Evolutionary conservation across 1,140 invertebrate genomes (phyloP), one percentile per base, ranked within the genome.

Genomic region (Ctenoplectra terminalis): DNA sequence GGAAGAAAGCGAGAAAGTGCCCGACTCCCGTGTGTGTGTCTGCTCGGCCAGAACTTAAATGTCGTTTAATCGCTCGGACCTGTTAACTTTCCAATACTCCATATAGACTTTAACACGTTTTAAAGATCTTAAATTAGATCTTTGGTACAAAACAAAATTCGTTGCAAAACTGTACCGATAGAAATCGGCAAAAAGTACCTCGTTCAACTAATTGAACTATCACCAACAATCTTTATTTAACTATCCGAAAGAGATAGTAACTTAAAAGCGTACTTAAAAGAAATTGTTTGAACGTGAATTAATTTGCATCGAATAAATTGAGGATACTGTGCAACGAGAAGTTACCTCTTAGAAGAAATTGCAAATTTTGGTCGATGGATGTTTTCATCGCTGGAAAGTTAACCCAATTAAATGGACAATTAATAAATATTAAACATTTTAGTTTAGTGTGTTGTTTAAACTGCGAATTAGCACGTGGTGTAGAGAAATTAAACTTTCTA

Each of bases 1-100:
- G 75, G 83, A 90, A 90, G 90, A 91, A 91, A 91, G 88, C 76
- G 89, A 90, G 89, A 90, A 91, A 91, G 90, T 90, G 61, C 34
- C 63, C 61, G 74, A 26, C n/a, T 15, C 46, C 48, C 50, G 31
- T 43, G 46, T 75, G 61, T 70, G 61, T 77, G 69, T 69, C 72
- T 31, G 77, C 26, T 67, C 52, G 48, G 46, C 5, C 80, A 76
- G 61, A 83, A 87, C 69, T 79, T 84, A 76, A 84, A 86, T 78
- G 70, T 87, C 73, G 73, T 29, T 86, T 80, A 80, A 86, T 87
- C 67, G 66, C 13, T 23, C 82, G 13, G 69, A 40, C 50, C 46
- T 82, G 72, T 50, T 70, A 60, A 43, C 84, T 87, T 87, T 87
- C 81, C 56, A 87, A 48, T 40, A 34, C 31, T 37, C 31, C 61